phyloP scores from a whole-genome alignment of 2,797 vertebrate genomes.

The Myripristis murdjan region DNA sequence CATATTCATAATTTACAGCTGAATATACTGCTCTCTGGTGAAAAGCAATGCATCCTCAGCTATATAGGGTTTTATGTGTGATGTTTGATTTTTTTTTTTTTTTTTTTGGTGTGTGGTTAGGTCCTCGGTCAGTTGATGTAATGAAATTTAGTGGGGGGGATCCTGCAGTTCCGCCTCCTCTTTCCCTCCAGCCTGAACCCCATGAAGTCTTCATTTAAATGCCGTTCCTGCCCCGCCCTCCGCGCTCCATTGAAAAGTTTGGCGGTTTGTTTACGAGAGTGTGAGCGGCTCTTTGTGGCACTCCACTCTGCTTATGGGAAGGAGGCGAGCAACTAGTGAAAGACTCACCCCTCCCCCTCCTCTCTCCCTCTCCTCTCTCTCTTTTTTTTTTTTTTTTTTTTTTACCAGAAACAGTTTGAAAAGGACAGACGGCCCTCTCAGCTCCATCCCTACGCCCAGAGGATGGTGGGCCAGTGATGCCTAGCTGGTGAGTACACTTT shows the following conservation, averaged over 20 bases:
- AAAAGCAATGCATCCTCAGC: neutral
- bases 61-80: neutral
- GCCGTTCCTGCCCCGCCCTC: slow-evolving; percentile 65
- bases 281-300: slow-evolving; percentile 70
- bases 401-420: slow-evolving; percentile 78
- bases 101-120: slow-evolving; percentile 25
- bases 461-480: slow-evolving; percentile 89
- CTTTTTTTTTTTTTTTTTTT: slow-evolving; percentile 30
- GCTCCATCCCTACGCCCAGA: slow-evolving; percentile 61
- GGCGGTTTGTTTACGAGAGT: slow-evolving; percentile 79
- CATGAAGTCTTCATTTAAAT: slow-evolving; percentile 59
- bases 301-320: slow-evolving; percentile 55
- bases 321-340: slow-evolving; percentile 61
- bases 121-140: slow-evolving; percentile 45
- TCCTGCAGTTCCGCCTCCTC: slow-evolving; percentile 15
- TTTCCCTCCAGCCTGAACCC: slow-evolving; percentile 10
- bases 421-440: slow-evolving; percentile 78
- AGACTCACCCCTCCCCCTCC: slow-evolving; percentile 65
- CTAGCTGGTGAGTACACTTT: slow-evolving; percentile 83
- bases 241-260: slow-evolving; percentile 76
- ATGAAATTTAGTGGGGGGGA: slow-evolving; percentile 28
- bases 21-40: neutral
- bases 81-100: slow-evolving; percentile 55
- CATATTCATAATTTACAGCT: slow-evolving; percentile 42
- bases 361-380: too few relatives aligned